Base-by-base conservation (phyloP, 1,140 invertebrate genomes). In the Bombus soroeensis region DNA sequence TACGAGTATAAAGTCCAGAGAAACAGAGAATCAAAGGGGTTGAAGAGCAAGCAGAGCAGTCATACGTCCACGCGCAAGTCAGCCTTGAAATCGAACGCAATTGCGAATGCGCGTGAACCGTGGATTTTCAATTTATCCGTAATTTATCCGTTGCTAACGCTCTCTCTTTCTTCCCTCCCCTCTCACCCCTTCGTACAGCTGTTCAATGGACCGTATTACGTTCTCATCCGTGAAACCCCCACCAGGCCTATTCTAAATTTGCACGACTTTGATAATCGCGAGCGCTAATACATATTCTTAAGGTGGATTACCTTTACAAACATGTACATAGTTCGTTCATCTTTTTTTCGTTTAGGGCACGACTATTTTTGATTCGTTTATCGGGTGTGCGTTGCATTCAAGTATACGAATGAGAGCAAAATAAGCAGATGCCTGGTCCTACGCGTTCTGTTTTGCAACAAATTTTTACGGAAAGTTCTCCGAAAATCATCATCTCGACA, bases 381-480 rank as follows among this genome's bases (percentile, higher is more conserved):
- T 25, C 2, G 25, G 8, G 9, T 89, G 83, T 81, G 66, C 82
- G 76, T n/a, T 47, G 41, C 57, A 37, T 37, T 81, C 12, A 4
- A n/a, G 71, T 74, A 73, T 72, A 70, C 83, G 78, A 87, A 91
- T 88, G 79, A 82, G 81, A 81, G 89, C 85, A 90, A 91, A 87
- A 88, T 86, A 90, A 80, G 66, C 66, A 82, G 77, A 73, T 68
- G 81, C 72, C 87, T 70, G 88, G 87, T 87, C 86, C 78, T 47
- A 28, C 68, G 83, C 89, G 85, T 88, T 84, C 89, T 91, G 84
- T 88, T 91, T 88, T 59, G 9, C 9, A 25, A 25, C 8, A 28
- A 1, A 59, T 59, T 59, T 59, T 28, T 57, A 18, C 2, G 13
- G 13, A 57, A 57, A 57, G 22, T 57, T 57, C 0, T 57, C 22